Conservation (phyloP, 2,113 vertebrate genomes). For the Trematomus loennbergii region DNA sequence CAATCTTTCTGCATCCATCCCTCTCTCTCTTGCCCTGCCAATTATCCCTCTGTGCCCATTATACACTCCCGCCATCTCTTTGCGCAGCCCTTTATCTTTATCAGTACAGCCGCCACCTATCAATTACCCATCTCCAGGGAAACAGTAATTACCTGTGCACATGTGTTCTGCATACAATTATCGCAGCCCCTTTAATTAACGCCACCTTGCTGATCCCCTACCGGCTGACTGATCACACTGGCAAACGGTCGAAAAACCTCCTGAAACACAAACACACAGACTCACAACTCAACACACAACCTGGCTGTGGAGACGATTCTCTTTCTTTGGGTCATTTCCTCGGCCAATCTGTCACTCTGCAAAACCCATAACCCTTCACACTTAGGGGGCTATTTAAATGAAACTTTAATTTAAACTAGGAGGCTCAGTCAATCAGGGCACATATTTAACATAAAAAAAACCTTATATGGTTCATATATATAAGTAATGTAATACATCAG, state of each 20-base stretch:
- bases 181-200: constrained; percentile 80
- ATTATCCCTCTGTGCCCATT: constrained; percentile 55
- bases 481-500: not conserved
- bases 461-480: not conserved
- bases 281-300: constrained; percentile 18
- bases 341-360: not conserved
- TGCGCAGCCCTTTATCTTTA: constrained; percentile 63
- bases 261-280: constrained; percentile 14
- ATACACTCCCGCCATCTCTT: constrained; percentile 31
- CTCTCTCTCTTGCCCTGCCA: constrained; percentile 49
- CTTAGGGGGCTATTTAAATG: no score
- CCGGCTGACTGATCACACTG: constrained; percentile 70
- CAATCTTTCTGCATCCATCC: constrained; percentile 14
- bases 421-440: not conserved
- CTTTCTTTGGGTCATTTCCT: not conserved
- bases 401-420: constrained; percentile 1
- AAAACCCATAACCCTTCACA: no score
- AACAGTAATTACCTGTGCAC: constrained; percentile 81
- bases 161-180: constrained; percentile 83
- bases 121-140: constrained; percentile 81
- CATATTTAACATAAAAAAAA: not conserved
- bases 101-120: constrained; percentile 72
- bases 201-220: constrained; percentile 71
- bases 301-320: not conserved
- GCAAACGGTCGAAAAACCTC: constrained; percentile 3